Evolutionary conservation across 2,797 vertebrate genomes (phyloP), one percentile per base, ranked within the genome.

Genomic region (Cynopterus sphinx): DNA sequence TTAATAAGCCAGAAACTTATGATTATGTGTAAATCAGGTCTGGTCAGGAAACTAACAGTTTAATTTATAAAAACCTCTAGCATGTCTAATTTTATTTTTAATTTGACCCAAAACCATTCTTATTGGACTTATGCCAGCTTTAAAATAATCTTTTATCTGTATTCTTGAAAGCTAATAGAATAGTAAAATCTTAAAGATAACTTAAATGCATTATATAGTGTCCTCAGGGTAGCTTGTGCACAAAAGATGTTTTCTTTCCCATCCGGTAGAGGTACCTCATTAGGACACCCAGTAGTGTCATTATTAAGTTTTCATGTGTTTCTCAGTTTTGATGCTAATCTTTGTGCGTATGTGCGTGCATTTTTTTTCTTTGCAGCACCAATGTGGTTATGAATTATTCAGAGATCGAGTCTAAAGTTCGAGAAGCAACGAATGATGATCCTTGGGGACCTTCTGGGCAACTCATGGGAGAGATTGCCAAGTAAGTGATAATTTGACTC

Each of bases 371-470:
- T 96, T 98, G 95, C 98, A 99, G 99, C 98, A 99, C 99, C 99
- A 99, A 99, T 96, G 99, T 99, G 98, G 99, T 99, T 98, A 99
- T 99, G 99, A 99, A 99, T 99, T 99, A 99, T 98, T 99, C 99
- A 96, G 99, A 99, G 98, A 99, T 99, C 13, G 99, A 99, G 98
- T 99, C 99, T 97, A 99, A 99, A 98, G 99, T 99, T 98, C 99
- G 99, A 98, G 99, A 99, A 98, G 99, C 99, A 98, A 99, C 99
- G 97, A 99, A 99, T 97, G 99, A 99, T 51, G 99, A 99, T 98
- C 99, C 99, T 1, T 99, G 99, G 99, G 99, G 99, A 98, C 99
- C 99, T 97, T 99, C 99, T 31, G 99, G 99, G 98, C 99, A 99
- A 94, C 98, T 99, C 97, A 99, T 99, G 99, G 99, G 98, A 98